Conservation (phyloP, 35 echinoderm and acorn worm species). For the Strongylocentrotus purpuratus region DNA sequence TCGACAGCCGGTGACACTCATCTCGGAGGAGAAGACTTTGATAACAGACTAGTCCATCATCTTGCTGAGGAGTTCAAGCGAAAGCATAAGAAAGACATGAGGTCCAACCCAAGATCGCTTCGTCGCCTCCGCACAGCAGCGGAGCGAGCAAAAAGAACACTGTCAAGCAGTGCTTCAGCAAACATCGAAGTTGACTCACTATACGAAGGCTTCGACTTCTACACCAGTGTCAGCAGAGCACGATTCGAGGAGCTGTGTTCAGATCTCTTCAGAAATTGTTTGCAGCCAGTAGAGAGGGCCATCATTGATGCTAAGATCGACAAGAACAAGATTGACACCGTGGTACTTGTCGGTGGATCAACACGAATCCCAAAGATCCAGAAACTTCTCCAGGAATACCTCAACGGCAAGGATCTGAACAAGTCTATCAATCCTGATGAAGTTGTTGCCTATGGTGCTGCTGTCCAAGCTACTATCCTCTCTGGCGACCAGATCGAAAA, state of each 20-base stretch:
- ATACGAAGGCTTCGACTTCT: slow-evolving; percentile 74
- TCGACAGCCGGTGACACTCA: slow-evolving; percentile 84
- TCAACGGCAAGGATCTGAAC: slow-evolving; percentile 73
- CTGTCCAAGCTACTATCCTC: slow-evolving; percentile 79
- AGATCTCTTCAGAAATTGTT: slow-evolving; percentile 52
- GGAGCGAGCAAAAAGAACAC: slow-evolving; percentile 78
- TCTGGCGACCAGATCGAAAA: slow-evolving; percentile 66
- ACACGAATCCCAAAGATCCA: slow-evolving; percentile 84
- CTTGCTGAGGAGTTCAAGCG: slow-evolving; percentile 73
- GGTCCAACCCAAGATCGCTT: slow-evolving; percentile 60
- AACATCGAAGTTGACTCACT: slow-evolving; percentile 81
- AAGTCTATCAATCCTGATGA: slow-evolving; percentile 82
- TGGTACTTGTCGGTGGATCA: slow-evolving; percentile 79
- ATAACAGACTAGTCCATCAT: slow-evolving; percentile 72
- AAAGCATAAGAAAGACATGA: slow-evolving; percentile 78
- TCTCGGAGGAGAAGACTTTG: slow-evolving; percentile 83
- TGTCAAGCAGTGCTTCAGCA: slow-evolving; percentile 60
- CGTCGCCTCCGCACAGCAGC: slow-evolving; percentile 67
- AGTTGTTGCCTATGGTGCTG: slow-evolving; percentile 79
- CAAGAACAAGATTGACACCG: slow-evolving; percentile 63
- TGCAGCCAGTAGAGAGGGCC: slow-evolving; percentile 68
- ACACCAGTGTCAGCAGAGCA: slow-evolving; percentile 60
- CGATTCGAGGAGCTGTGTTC: slow-evolving; percentile 76
- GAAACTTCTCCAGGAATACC: slow-evolving; percentile 70
- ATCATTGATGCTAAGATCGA: slow-evolving; percentile 72